Evolutionary conservation across 2,113 vertebrate genomes (phyloP), one percentile per base, ranked within the genome.

Genomic region (Sterrhoptilus dennistouni): DNA sequence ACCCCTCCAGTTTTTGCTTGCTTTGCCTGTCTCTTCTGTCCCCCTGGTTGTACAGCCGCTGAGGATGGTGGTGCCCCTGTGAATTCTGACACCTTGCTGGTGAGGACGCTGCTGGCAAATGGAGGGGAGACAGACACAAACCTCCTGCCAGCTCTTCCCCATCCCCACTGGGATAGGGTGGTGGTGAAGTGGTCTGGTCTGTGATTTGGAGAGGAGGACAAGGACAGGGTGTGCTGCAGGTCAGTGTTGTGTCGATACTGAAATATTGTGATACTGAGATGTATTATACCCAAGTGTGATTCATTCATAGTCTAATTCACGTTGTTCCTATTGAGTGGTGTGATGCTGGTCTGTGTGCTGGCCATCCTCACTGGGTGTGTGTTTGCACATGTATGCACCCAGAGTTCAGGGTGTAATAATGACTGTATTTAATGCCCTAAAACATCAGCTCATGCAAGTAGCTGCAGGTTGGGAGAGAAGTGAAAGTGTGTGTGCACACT

Each of bases 381-480:
- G 47, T 44, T 68, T 35, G 65, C 3, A 3, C 28, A 6, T 63
- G 50, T 0, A 1, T 53, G 11, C 20, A 13, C 50, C 4, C 49
- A 5, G 50, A 49, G 66, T 24, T 11, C 3, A 59, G 88, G 29
- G 27, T 78, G 57, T 59, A 36, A 16, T 78, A 56, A 60, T 24
- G 47, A 5, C 64, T 52, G 1, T 68, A 10, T 47, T 75, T 70
- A 66, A 71, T 71, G 77, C 33, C 59, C 18, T 53, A 5, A 90
- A 90, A 61, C 47, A 56, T 81, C 54, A 83, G 57, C 82, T 88
- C 42, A 8, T 68, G 52, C 83, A 52, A 89, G 83, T 92, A 95
- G 72, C 83, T 89, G 83, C 63, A 78, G 85, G 36, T 57, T 72
- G 71, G 45, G 64, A 63, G 83, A 93, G 83, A 95, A 95, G 91